These are phyloP conservation scores for Hylia prasina DNA, from an alignment of 2,113 vertebrate genomes.

Conservation along the genomic window DNA sequence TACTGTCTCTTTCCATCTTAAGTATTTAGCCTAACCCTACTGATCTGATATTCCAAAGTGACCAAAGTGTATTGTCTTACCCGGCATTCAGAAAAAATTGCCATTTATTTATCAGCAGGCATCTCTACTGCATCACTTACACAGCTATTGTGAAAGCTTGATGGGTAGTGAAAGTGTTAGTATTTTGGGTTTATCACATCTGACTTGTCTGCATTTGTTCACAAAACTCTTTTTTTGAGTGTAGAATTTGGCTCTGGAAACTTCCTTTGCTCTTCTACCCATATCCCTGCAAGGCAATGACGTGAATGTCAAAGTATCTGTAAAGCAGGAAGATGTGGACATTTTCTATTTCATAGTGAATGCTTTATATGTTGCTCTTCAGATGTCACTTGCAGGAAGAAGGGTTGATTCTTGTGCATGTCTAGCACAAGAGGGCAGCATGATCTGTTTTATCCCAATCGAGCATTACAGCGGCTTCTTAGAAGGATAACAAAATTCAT, in stretches of 20 bases:
- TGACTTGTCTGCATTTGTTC: not conserved
- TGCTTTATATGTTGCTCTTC: not conserved
- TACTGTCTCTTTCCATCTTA: not conserved
- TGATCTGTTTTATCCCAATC: slow-evolving; percentile 53
- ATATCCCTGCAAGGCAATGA: not conserved
- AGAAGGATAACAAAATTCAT: not conserved
- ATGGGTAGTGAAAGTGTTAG: not conserved
- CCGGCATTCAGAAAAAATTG: not conserved
- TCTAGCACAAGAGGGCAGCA: slow-evolving; percentile 79
- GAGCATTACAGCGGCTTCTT: not conserved
- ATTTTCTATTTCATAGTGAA: not conserved
- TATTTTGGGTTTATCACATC: not conserved
- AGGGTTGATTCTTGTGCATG: not conserved
- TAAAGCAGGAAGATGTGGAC: not conserved
- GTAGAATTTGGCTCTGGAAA: not conserved
- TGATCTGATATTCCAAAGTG: not conserved
- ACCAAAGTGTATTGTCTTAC: not conserved
- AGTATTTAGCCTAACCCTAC: not conserved
- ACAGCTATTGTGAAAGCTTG: not conserved
- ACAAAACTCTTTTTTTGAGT: not conserved
- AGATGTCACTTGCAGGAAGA: not conserved
- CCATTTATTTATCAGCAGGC: not conserved
- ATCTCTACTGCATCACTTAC: not conserved
- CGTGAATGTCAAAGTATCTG: not conserved
- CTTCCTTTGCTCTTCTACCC: not conserved